Base-by-base conservation (phyloP, 2,888 invertebrate genomes). In the Synanthedon tipuliformis region DNA sequence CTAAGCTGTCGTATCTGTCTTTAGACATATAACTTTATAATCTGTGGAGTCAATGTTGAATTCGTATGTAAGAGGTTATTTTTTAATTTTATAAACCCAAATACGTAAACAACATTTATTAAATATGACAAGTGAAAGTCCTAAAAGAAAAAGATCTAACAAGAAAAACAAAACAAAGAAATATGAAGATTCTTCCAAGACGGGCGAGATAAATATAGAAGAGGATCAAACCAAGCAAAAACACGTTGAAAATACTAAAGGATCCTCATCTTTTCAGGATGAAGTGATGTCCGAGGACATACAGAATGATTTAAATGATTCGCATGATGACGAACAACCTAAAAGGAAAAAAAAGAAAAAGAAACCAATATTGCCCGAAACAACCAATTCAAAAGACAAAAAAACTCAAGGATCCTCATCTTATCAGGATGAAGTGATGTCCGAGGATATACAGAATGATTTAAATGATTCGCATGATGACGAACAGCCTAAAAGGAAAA, bases 301-400 rank as follows among this genome's bases (percentile, higher is more conserved):
- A 13, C 45, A 45, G 15, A 3, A 45, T 45, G 11, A 45, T 45
- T 45, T 13, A 5, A 69, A 75, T 23, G 73, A 75, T 52, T 73
- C 73, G 4, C 80, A 81, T 41, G 55, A 57, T 41, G 76, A 78
- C 58, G 68, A 74, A 40, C 70, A 71, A 55, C 75, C 76, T 15
- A 76, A 66, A 57, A 77, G 61, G 59, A 78, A 68, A 64, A 83
- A 76, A 67, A 85, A 73, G 67, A 85, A 74, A 66, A 78, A 70
- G 62, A 74, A 57, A 60, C 63, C 54, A 41, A 64, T 62, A 48
- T 57, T 62, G 52, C 68, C 66, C 62, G 88, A 68, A 58, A 67
- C 65, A 13, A 56, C 73, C 48, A 77, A 77, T 3, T 50, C 48
- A 10, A 81, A 81, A 59, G 84, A 84, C 49, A 80, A 89, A 59